phyloP scores from a whole-genome alignment of 2,113 vertebrate genomes.

The Lagopus leucura region DNA sequence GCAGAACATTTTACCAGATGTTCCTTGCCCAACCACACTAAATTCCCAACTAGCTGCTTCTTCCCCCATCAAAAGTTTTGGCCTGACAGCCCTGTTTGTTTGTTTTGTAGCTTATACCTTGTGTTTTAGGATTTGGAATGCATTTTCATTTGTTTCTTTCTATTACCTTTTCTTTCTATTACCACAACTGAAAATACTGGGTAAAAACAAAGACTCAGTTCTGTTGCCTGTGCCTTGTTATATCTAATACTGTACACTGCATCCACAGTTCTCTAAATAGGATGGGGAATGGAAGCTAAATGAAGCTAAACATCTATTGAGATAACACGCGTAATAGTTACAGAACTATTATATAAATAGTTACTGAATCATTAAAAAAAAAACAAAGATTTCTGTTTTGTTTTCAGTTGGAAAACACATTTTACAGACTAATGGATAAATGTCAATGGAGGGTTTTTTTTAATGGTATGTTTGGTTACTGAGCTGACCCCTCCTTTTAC shows the following conservation, averaged over 20 bases:
- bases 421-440: not conserved
- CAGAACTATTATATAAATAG: no score
- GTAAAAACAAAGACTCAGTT: fast-evolving
- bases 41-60: not conserved
- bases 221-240: not conserved
- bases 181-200: not conserved
- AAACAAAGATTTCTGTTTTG: not conserved
- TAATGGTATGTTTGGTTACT: not conserved
- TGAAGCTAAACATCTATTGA: not conserved
- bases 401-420: not conserved
- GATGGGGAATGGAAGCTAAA: not conserved
- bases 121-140: not conserved
- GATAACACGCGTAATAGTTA: not conserved
- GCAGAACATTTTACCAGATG: not conserved
- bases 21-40: not conserved
- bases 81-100: not conserved
- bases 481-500: not conserved
- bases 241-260: not conserved
- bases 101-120: not conserved
- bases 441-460: not conserved
- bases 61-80: not conserved
- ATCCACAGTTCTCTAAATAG: not conserved
- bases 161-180: not conserved
- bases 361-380: no score
- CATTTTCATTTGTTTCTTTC: constrained; percentile 2